These are phyloP conservation scores for Pseudopipra pipra DNA, from an alignment of 2,113 vertebrate genomes.

Conservation along the genomic window DNA sequence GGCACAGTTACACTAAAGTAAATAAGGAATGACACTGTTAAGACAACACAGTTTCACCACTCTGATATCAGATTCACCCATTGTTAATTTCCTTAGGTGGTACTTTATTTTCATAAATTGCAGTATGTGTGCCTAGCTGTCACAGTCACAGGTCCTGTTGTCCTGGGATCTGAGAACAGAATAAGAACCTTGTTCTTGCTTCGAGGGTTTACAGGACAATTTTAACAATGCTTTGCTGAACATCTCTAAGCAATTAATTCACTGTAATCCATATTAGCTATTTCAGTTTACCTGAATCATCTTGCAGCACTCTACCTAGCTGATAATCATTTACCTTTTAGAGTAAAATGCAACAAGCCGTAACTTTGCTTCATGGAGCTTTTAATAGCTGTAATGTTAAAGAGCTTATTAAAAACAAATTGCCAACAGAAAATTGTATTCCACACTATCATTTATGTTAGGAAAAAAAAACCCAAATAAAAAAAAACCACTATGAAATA, in stretches of 20 bases:
- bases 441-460: conserved; percentile 23
- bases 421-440: conserved; percentile 63
- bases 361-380: conserved; percentile 43
- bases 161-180: background rate
- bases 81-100: background rate
- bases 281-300: conserved; percentile 40
- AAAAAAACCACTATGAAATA: background rate
- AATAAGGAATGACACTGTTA: background rate
- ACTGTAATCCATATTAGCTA: conserved; percentile 8
- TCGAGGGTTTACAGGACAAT: background rate
- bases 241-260: conserved; percentile 42
- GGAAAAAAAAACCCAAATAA: too few relatives aligned
- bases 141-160: background rate
- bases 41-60: background rate
- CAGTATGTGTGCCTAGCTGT: background rate
- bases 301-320: conserved; percentile 44
- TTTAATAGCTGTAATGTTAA: conserved; percentile 46
- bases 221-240: conserved; percentile 33
- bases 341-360: conserved; percentile 15
- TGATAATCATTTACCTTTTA: conserved; percentile 49
- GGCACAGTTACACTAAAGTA: background rate
- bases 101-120: background rate
- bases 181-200: background rate
- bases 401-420: conserved; percentile 57
- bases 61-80: background rate